Percentiles rank a stretch among this genome's conserved stretches.
Conservation (phyloP, 2,888 invertebrate species). For the Lithophane ornitopus region DNA sequence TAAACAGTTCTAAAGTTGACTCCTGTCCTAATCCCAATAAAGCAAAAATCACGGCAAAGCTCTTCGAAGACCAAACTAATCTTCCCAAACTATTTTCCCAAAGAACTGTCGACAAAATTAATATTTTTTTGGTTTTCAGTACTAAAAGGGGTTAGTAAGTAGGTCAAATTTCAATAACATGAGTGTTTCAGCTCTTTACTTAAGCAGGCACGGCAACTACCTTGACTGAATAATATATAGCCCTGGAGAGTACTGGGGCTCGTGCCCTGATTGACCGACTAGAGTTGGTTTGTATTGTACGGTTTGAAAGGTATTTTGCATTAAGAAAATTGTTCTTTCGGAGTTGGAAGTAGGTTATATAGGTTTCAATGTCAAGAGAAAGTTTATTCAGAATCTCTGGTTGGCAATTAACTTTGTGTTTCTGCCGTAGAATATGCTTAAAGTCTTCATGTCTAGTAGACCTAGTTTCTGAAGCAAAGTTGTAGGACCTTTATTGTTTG, state of each 20-base stretch:
- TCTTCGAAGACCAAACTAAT: slow-evolving; percentile 8
- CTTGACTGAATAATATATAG: slow-evolving; percentile 52
- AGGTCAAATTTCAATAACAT: slow-evolving; percentile 60
- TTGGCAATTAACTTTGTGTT: background rate
- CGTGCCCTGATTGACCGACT: slow-evolving; percentile 34
- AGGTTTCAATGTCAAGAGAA: slow-evolving; percentile 8
- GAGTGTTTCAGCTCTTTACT: slow-evolving; percentile 54
- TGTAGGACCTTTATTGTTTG: background rate
- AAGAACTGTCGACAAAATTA: slow-evolving; percentile 36
- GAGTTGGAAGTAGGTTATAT: no score
- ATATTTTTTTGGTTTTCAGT: slow-evolving; percentile 49
- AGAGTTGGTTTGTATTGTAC: slow-evolving; percentile 20
- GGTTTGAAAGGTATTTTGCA: background rate
- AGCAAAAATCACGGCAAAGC: background rate
- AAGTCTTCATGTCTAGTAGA: background rate
- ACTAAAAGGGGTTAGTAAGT: slow-evolving; percentile 59
- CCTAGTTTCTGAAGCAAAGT: slow-evolving; percentile 6
- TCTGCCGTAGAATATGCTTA: background rate
- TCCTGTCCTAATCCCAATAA: background rate
- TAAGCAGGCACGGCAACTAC: slow-evolving; percentile 48
- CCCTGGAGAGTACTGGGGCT: slow-evolving; percentile 28
- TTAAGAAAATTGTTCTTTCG: slow-evolving; percentile 10
- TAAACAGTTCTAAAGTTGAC: background rate
- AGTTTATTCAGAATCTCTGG: slow-evolving; percentile 1
- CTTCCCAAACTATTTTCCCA: slow-evolving; percentile 1